These are phyloP conservation scores for Cichlasoma orientale DNA, from an alignment of 2,797 vertebrate genomes.

Conservation along the genomic window DNA sequence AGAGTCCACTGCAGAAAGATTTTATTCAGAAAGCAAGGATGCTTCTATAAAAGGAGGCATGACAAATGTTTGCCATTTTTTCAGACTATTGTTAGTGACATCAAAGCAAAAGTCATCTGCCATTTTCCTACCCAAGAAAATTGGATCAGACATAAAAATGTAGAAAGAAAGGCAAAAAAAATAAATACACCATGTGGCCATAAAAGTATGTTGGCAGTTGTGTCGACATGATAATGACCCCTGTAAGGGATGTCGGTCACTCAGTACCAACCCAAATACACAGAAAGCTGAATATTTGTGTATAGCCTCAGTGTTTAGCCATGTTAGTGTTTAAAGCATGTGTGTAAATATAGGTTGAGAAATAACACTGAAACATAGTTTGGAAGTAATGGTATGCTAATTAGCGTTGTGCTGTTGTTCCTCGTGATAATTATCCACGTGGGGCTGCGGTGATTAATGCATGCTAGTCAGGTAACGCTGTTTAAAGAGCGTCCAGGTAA, in stretches of 20 bases:
- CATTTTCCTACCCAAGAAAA: neutral
- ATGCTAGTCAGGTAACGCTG: neutral
- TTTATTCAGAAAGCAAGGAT: neutral
- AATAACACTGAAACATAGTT: neutral
- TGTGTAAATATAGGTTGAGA: neutral
- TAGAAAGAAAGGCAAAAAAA: neutral
- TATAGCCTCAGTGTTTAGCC: neutral
- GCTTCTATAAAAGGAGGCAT: neutral
- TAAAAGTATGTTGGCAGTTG: neutral
- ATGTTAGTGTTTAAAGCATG: neutral
- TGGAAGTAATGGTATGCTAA: neutral
- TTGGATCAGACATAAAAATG: neutral
- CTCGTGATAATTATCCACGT: neutral
- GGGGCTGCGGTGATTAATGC: neutral
- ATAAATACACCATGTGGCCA: neutral
- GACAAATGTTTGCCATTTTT: neutral
- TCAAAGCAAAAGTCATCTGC: neutral
- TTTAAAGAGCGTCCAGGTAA: neutral
- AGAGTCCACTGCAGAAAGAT: slow-evolving; percentile 1
- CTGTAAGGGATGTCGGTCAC: neutral
- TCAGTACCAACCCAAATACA: neutral
- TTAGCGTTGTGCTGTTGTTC: neutral
- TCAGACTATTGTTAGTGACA: neutral
- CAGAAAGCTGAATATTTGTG: neutral
- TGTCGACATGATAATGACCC: neutral